These are phyloP conservation scores for Sterrhoptilus dennistouni DNA, from an alignment of 2,113 vertebrate genomes.

Conservation along the genomic window DNA sequence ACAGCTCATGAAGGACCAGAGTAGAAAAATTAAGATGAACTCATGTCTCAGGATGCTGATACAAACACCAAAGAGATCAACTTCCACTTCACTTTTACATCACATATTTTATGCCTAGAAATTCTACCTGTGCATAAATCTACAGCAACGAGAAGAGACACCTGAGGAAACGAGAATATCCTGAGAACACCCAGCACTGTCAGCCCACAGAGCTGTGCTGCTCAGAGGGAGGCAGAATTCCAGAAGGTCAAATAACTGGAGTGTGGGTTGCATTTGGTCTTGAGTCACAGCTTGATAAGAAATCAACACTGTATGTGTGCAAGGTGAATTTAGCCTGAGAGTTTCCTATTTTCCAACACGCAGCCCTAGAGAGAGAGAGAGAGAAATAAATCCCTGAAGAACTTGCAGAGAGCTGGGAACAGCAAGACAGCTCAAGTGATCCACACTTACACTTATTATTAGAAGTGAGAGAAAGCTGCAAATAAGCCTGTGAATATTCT, in stretches of 20 bases:
- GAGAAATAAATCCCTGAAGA: background rate
- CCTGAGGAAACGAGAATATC: background rate
- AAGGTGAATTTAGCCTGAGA: background rate
- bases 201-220: background rate
- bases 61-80: background rate
- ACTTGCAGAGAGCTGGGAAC: background rate
- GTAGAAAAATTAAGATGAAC: background rate
- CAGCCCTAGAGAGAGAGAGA: background rate
- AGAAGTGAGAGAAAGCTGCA: conserved; percentile 46
- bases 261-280: background rate
- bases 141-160: background rate
- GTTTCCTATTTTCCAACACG: background rate
- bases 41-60: background rate
- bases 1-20: background rate
- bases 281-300: background rate
- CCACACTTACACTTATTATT: conserved; percentile 52
- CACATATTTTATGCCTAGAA: background rate
- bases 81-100: background rate
- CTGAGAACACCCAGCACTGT: background rate
- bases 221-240: background rate
- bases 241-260: background rate
- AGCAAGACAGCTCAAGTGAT: background rate
- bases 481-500: conserved; percentile 33
- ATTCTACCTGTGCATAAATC: background rate
- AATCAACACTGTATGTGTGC: background rate